Percentiles rank a stretch among this genome's conserved stretches.
Conservation (phyloP, 2,888 invertebrate genomes). For the Eupithecia pulchellata region DNA sequence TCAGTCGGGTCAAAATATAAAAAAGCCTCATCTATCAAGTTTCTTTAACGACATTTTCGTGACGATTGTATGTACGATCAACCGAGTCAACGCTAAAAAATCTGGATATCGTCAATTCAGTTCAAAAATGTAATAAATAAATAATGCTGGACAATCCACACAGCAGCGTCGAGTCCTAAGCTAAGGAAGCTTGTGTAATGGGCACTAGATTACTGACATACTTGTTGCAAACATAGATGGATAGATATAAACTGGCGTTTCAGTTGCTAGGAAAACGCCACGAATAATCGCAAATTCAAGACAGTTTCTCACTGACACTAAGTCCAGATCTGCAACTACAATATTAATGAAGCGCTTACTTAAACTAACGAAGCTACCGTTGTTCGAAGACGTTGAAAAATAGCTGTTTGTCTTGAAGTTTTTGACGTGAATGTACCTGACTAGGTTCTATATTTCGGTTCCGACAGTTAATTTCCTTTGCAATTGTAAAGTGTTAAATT, state of each 20-base stretch:
- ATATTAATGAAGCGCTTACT: constrained; percentile 59
- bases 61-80: not conserved
- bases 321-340: constrained; percentile 52
- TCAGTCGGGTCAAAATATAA: too few species aligned
- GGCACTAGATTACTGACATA: too few species aligned
- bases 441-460: constrained; percentile 1
- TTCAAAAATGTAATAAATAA: too few species aligned
- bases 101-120: not conserved
- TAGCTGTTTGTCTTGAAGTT: constrained; percentile 59
- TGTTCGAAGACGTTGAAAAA: constrained; percentile 47
- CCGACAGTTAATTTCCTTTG: constrained; percentile 5
- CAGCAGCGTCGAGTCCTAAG: too few species aligned
- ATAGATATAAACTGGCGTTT: not conserved
- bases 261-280: constrained; percentile 6
- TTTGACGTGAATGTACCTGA: constrained; percentile 51
- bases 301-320: constrained; percentile 51
- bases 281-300: constrained; percentile 30
- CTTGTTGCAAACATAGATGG: too few species aligned
- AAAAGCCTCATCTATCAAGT: not conserved
- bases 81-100: not conserved
- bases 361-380: constrained; percentile 48
- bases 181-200: too few species aligned
- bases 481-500: not conserved
- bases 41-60: not conserved
- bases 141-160: too few species aligned